phyloP scores from a whole-genome alignment of 2,888 invertebrate genomes.

The Scaptomyza reducta region DNA sequence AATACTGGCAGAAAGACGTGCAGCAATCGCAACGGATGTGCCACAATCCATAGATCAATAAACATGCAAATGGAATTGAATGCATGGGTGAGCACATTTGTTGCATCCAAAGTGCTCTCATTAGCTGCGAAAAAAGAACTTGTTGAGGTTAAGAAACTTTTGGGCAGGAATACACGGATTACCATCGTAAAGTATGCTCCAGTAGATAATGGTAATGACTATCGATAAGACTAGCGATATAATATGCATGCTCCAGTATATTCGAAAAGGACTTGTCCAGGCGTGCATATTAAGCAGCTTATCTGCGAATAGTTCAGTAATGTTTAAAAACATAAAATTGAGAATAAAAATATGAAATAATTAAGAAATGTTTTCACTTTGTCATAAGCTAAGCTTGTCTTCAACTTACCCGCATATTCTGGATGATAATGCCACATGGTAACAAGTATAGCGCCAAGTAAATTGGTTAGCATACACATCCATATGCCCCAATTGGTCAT shows the following conservation, averaged over 20 bases:
- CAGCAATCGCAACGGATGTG: slow-evolving; percentile 89
- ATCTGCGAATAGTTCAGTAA: slow-evolving; percentile 57
- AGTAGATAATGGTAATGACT: slow-evolving; percentile 90
- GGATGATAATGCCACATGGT: slow-evolving; percentile 83
- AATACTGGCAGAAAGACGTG: slow-evolving; percentile 87
- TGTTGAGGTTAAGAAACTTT: neutral
- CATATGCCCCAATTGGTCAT: slow-evolving; percentile 84
- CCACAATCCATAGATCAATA: slow-evolving; percentile 88
- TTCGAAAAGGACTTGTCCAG: slow-evolving; percentile 83
- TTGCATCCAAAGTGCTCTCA: slow-evolving; percentile 80
- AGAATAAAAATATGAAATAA: no score
- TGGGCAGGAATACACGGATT: slow-evolving; percentile 6
- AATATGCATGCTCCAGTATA: slow-evolving; percentile 90
- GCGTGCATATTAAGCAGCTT: slow-evolving; percentile 79
- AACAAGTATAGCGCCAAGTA: slow-evolving; percentile 81
- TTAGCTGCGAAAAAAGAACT: slow-evolving; percentile 80
- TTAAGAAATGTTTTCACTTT: no score
- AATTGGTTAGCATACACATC: slow-evolving; percentile 82
- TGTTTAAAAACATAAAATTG: no score
- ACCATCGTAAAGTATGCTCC: slow-evolving; percentile 85
- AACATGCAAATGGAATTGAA: slow-evolving; percentile 91
- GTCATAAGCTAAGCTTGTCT: no score
- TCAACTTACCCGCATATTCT: slow-evolving; percentile 80
- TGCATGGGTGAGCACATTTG: slow-evolving; percentile 90
- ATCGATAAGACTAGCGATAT: slow-evolving; percentile 88